These are phyloP conservation scores for Drosophila mimetica DNA, from an alignment of 2,888 invertebrate genomes.

Conservation along the genomic window DNA sequence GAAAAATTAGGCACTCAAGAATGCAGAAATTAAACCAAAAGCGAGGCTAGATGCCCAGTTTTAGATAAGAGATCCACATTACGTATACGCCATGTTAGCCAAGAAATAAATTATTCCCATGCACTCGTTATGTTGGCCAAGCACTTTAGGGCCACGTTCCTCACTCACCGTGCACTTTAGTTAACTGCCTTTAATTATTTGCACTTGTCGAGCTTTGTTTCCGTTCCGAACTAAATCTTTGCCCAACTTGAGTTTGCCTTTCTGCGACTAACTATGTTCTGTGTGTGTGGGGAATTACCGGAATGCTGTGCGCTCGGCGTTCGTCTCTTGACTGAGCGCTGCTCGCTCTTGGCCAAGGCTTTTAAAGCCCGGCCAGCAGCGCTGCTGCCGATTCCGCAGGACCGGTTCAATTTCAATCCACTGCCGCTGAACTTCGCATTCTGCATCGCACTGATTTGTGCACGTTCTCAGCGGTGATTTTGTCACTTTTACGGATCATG, in stretches of 20 bases:
- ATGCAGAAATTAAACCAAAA: constrained; percentile 21
- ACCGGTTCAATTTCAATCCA: constrained; percentile 61
- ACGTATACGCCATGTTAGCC: constrained; percentile 66
- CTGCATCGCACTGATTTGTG: constrained; percentile 29
- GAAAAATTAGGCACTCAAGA: constrained; percentile 17
- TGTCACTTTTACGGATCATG: constrained; percentile 1
- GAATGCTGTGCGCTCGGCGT: constrained; percentile 50
- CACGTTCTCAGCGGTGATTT: constrained; percentile 26
- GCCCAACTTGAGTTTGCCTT: constrained; percentile 28
- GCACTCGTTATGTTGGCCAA: constrained; percentile 49
- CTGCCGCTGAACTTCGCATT: constrained; percentile 24
- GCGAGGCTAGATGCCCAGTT: constrained; percentile 38
- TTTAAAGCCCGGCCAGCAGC: constrained; percentile 62
- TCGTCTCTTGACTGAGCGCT: constrained; percentile 70
- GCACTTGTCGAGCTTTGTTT: constrained; percentile 57
- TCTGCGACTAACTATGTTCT: neutral
- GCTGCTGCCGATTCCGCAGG: constrained; percentile 48
- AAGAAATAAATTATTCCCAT: constrained; percentile 21
- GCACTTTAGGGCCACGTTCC: constrained; percentile 51
- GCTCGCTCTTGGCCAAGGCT: constrained; percentile 52
- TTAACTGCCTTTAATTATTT: constrained; percentile 72
- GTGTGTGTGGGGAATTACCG: constrained; percentile 14
- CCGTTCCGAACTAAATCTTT: constrained; percentile 38
- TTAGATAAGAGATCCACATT: constrained; percentile 36
- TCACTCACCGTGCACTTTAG: constrained; percentile 75